These are phyloP conservation scores for Pandemis cinnamomeana DNA, from an alignment of 2,888 invertebrate species.

Conservation along the genomic window DNA sequence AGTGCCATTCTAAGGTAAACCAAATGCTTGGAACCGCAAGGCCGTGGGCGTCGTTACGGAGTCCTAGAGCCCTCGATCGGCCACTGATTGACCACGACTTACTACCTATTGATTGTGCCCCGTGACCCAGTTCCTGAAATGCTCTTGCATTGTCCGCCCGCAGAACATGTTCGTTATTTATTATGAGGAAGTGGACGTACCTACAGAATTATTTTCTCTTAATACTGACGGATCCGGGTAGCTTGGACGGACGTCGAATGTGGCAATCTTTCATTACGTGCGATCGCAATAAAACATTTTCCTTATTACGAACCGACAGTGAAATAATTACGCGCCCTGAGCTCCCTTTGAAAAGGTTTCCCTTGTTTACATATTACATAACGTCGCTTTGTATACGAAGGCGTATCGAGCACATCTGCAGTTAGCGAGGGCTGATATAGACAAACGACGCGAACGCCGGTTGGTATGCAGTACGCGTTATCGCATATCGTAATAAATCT, in stretches of 20 bases:
- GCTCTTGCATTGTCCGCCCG: constrained; percentile 4
- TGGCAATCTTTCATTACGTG: neutral
- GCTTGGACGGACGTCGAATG: neutral
- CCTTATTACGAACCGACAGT: constrained; percentile 21
- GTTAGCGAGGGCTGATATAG: constrained; percentile 34
- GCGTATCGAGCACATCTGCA: constrained; percentile 34
- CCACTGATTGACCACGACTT: constrained; percentile 38
- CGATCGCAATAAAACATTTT: constrained; percentile 19
- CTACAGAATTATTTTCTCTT: neutral
- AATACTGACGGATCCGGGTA: neutral
- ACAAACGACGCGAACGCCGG: constrained; percentile 30
- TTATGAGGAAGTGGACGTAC: neutral
- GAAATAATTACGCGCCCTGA: constrained; percentile 26
- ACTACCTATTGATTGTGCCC: constrained; percentile 32
- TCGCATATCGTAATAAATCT: constrained; percentile 59
- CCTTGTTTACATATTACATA: constrained; percentile 36
- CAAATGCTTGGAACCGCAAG: neutral
- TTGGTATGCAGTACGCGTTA: constrained; percentile 48
- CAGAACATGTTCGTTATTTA: constrained; percentile 4
- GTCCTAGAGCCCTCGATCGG: neutral
- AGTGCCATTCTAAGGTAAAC: neutral
- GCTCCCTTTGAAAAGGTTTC: constrained; percentile 19
- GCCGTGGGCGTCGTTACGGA: neutral
- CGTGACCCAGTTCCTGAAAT: constrained; percentile 35
- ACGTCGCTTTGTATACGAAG: constrained; percentile 3